phyloP scores from a whole-genome alignment of 1,140 invertebrate species.

The Sweltsa coloradensis region DNA sequence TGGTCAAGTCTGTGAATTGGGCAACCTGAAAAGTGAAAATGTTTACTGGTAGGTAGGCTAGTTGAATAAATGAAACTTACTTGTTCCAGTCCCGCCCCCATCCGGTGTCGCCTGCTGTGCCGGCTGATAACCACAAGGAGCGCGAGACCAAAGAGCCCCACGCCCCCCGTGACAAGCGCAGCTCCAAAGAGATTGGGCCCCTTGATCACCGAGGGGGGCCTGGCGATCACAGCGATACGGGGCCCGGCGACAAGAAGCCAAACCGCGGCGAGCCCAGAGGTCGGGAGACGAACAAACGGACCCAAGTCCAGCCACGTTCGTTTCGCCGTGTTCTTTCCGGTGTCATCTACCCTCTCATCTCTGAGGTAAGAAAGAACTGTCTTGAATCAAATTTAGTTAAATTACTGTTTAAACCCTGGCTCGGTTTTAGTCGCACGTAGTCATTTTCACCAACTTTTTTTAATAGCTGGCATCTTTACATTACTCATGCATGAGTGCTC shows the following conservation, averaged over 20 bases:
- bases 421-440: too few species aligned
- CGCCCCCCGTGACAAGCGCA: slow-evolving; percentile 35
- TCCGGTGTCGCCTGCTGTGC: slow-evolving; percentile 35
- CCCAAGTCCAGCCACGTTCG: slow-evolving; percentile 25
- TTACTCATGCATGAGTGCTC: too few species aligned
- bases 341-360: slow-evolving; percentile 52
- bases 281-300: slow-evolving; percentile 27
- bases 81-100: slow-evolving; percentile 36
- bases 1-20: too few species aligned
- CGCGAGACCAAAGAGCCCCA: slow-evolving; percentile 23
- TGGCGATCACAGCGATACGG: slow-evolving; percentile 18
- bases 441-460: too few species aligned
- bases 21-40: too few species aligned
- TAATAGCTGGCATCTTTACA: too few species aligned
- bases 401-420: too few species aligned
- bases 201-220: slow-evolving; percentile 39
- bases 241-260: slow-evolving; percentile 20
- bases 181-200: slow-evolving; percentile 38
- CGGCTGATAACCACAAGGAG: slow-evolving; percentile 25
- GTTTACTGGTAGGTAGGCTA: too few species aligned
- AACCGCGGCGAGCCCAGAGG: slow-evolving; percentile 28
- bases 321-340: slow-evolving; percentile 38
- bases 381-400: too few species aligned
- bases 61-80: background rate
- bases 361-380: slow-evolving; percentile 49